Evolutionary conservation across 2,888 invertebrate genomes (phyloP).

Genomic region (Argyresthia albistria): DNA sequence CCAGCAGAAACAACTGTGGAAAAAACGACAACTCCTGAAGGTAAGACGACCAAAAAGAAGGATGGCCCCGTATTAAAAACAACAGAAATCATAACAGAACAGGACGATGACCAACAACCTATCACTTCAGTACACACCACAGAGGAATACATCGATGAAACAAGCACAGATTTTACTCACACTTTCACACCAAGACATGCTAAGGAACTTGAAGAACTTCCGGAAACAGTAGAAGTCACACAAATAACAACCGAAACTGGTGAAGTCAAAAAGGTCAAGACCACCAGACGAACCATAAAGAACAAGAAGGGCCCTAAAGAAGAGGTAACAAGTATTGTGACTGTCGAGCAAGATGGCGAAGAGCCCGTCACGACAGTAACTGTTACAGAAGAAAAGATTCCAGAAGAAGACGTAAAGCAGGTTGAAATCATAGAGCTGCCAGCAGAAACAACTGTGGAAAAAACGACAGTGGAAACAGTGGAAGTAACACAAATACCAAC

Average conservation of each 20-base stretch:
- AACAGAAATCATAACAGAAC: conserved; percentile 16
- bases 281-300: conserved; percentile 20
- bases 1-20: conserved; percentile 22
- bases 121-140: conserved; percentile 29
- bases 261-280: conserved; percentile 26
- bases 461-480: conserved; percentile 4
- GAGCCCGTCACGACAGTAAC: conserved; percentile 7
- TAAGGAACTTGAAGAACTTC: conserved; percentile 5
- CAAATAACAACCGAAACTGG: conserved; percentile 18
- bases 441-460: conserved; percentile 22
- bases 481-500: conserved; percentile 17
- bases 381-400: conserved; percentile 13
- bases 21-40: neutral
- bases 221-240: conserved; percentile 15
- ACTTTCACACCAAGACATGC: conserved; percentile 1
- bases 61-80: conserved; percentile 23
- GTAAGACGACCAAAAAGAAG: conserved; percentile 25
- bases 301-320: conserved; percentile 13
- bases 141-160: conserved; percentile 17
- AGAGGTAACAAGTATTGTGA: conserved; percentile 20
- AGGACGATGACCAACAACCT: conserved; percentile 15
- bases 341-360: conserved; percentile 18
- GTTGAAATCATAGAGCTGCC: conserved; percentile 20
- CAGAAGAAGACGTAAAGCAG: conserved; percentile 6
- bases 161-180: conserved; percentile 10